Evolutionary conservation across 2,113 vertebrate genomes (phyloP).

Genomic region (Symphodus melops): DNA sequence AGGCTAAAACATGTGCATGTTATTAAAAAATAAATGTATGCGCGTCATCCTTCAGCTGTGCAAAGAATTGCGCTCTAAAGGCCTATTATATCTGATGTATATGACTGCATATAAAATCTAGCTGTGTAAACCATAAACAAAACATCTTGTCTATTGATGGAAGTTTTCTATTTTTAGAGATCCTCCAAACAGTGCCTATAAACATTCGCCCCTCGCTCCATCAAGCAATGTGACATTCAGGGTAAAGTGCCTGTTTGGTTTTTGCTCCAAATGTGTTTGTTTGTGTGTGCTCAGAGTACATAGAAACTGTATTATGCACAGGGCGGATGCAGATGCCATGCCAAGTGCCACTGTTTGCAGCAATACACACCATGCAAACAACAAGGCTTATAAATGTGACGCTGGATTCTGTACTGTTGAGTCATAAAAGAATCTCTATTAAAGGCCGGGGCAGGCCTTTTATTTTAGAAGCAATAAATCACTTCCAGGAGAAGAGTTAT

Average conservation of each 20-base stretch:
- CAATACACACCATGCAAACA: not conserved
- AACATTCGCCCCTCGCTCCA: slow-evolving; percentile 31
- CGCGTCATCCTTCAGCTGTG: not conserved
- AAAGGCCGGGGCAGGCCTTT: not conserved
- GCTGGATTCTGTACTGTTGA: slow-evolving; percentile 21
- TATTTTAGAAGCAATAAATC: not conserved
- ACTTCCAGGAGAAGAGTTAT: not conserved
- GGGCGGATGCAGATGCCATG: slow-evolving; percentile 5
- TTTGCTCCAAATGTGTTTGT: slow-evolving; percentile 13
- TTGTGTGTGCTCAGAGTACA: slow-evolving; percentile 28
- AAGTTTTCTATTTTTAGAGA: slow-evolving; percentile 25
- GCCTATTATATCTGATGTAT: slow-evolving; percentile 25
- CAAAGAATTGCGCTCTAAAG: not conserved
- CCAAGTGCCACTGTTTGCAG: slow-evolving; percentile 2
- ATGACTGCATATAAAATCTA: slow-evolving; percentile 34
- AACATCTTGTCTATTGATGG: slow-evolving; percentile 25
- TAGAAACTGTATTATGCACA: slow-evolving; percentile 19
- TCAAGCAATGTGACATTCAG: slow-evolving; percentile 52
- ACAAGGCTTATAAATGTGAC: slow-evolving; percentile 9
- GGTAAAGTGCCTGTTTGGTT: not conserved
- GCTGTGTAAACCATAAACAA: slow-evolving; percentile 23
- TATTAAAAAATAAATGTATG: slow-evolving; percentile 1
- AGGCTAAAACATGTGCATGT: not conserved
- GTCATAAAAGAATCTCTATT: not conserved
- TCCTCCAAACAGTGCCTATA: slow-evolving; percentile 6